These are phyloP conservation scores for Drosophila nigricruria DNA, from an alignment of 2,888 invertebrate genomes.

Conservation along the genomic window DNA sequence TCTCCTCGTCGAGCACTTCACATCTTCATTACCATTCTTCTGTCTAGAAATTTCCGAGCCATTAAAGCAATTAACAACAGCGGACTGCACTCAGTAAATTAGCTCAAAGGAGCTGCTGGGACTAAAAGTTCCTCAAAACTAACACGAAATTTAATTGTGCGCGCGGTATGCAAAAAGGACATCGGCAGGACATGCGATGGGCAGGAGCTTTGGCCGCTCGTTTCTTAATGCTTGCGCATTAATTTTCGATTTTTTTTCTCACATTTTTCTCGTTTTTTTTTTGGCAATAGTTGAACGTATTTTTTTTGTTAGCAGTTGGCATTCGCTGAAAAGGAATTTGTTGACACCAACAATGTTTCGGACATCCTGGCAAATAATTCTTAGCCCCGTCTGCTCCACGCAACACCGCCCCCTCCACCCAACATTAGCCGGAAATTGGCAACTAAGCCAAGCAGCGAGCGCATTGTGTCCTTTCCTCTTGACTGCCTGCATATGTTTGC, in stretches of 20 bases:
- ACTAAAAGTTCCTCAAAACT: slow-evolving; percentile 53
- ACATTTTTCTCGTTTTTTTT: slow-evolving; percentile 11
- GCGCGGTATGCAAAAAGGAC: slow-evolving; percentile 51
- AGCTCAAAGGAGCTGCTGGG: slow-evolving; percentile 47
- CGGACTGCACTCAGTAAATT: slow-evolving; percentile 72
- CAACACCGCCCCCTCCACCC: neutral
- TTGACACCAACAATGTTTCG: slow-evolving; percentile 84
- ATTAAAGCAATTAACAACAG: slow-evolving; percentile 84
- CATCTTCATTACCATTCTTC: neutral
- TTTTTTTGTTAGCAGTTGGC: slow-evolving; percentile 50
- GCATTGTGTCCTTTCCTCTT: slow-evolving; percentile 81
- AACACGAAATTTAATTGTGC: slow-evolving; percentile 76
- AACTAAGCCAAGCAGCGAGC: slow-evolving; percentile 68
- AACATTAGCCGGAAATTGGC: slow-evolving; percentile 77
- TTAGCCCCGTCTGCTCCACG: slow-evolving; percentile 39
- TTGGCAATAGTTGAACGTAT: slow-evolving; percentile 53
- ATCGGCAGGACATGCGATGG: slow-evolving; percentile 15
- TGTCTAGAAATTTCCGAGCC: slow-evolving; percentile 73
- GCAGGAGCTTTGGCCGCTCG: slow-evolving; percentile 10
- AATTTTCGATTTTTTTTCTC: slow-evolving; percentile 54
- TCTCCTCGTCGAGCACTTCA: neutral
- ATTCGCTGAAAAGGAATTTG: slow-evolving; percentile 80
- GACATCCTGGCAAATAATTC: slow-evolving; percentile 81
- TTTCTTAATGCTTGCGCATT: slow-evolving; percentile 64
- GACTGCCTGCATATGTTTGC: slow-evolving; percentile 80